Evolutionary conservation across 2,888 invertebrate species (phyloP).

Genomic region (Latrodectus hesperus): DNA sequence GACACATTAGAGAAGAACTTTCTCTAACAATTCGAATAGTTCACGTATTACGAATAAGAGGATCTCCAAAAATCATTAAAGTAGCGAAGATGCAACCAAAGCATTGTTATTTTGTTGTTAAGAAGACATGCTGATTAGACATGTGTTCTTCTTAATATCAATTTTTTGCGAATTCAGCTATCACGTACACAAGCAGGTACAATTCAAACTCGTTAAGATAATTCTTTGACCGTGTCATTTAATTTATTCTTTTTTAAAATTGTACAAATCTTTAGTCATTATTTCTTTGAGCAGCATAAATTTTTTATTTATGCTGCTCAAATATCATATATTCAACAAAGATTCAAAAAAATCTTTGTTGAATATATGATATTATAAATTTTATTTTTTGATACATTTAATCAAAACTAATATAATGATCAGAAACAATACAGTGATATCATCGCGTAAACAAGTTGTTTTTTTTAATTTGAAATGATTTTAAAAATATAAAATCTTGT

Average conservation of each 20-base stretch:
- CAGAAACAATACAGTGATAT: too few species aligned
- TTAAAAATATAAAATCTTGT: too few species aligned
- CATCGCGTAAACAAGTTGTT: too few species aligned
- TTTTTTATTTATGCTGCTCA: too few species aligned
- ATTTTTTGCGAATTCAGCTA: not conserved
- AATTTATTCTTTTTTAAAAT: not conserved
- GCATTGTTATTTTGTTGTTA: constrained; percentile 2
- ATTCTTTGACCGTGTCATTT: not conserved
- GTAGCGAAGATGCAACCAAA: not conserved
- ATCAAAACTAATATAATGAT: too few species aligned
- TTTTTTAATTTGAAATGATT: too few species aligned
- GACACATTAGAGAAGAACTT: not conserved
- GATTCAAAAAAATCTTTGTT: too few species aligned
- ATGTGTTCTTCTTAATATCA: not conserved
- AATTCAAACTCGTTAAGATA: not conserved
- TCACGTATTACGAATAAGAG: not conserved
- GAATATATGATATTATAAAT: too few species aligned
- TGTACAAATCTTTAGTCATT: too few species aligned
- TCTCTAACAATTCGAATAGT: not conserved
- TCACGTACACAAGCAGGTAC: not conserved
- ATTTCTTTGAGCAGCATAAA: too few species aligned
- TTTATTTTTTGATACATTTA: too few species aligned
- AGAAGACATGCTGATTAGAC: not conserved
- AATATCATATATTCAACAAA: too few species aligned
- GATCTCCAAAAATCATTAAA: not conserved